Evolutionary conservation across 2,113 vertebrate species (phyloP), one percentile per base, ranked within the genome.

Genomic region (Furnarius figulus): DNA sequence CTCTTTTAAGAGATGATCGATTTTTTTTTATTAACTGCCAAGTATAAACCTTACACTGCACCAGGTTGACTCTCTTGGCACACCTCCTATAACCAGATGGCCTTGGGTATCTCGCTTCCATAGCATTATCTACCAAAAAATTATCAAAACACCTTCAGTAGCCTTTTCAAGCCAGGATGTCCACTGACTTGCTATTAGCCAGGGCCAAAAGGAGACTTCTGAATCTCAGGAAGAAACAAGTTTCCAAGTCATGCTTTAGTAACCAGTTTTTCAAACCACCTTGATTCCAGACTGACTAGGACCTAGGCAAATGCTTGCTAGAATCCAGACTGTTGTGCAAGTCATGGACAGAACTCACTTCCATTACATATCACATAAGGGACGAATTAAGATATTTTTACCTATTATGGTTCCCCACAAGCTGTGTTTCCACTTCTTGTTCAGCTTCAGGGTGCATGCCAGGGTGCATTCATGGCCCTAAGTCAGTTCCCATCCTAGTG

Each of bases 351-450:
- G 58, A 80, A 49, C 11, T 61, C 19, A 30, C 10, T 44, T 47
- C 59, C 19, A 37, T 37, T 46, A 28, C 44, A 18, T 28, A 25
- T 39, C 44, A 78, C 6, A 6, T 66, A 39, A 71, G 23, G 9
- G 9, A 55, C 15, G 63, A 70, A 71, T 8, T 14, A 46, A 84
- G 14, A 8, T 0, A 5, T 58, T 85, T 85, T 55, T 3, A 35
- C 4, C 18, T 37, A 0, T 31, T 53, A 12, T 3, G 2, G 12
- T 87, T 46, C 15, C 3, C 7, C 4, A 0, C 19, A 33, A 39
- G 27, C 14, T 76, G 11, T 75, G 35, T 12, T 14, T 75, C 8
- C 23, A 13, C 8, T 50, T 15, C 5, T 58, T 65, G 10, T 53
- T 81, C 1, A 3, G 4, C 44, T 78, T 77, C 70, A 78, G 33